These are phyloP conservation scores for Periplaneta americana DNA, from an alignment of 1,140 invertebrate species.

Conservation along the genomic window DNA sequence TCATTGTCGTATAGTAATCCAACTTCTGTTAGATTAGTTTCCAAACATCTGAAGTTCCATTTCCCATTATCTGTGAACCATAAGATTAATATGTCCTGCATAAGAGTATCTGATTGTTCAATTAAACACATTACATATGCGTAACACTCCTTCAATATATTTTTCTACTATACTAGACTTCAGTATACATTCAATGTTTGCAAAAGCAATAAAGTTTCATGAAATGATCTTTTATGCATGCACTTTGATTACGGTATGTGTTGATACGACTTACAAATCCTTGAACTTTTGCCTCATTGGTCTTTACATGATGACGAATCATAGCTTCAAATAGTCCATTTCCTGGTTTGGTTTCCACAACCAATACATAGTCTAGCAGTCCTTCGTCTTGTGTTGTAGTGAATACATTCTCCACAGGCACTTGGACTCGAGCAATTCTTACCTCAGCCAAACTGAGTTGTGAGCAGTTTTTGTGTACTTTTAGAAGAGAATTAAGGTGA, in stretches of 20 bases:
- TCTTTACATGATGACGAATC: conserved; percentile 35
- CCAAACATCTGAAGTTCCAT: no score
- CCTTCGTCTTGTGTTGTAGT: neutral
- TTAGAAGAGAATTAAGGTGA: no score
- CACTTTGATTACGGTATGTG: conserved; percentile 70
- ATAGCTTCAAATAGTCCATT: conserved; percentile 72
- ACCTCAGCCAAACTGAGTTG: conserved; percentile 45
- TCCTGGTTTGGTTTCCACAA: conserved; percentile 59
- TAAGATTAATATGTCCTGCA: no score
- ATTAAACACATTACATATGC: no score
- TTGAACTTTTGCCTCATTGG: conserved; percentile 37
- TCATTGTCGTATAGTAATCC: no score
- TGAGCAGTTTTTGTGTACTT: conserved; percentile 49
- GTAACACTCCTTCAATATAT: no score
- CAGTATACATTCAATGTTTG: conserved; percentile 4
- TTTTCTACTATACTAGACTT: no score
- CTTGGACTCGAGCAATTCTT: conserved; percentile 46
- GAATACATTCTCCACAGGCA: conserved; percentile 17
- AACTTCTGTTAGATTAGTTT: no score
- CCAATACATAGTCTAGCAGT: conserved; percentile 56
- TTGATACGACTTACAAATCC: conserved; percentile 75
- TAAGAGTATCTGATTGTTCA: no score
- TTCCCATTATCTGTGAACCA: no score
- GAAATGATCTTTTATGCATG: conserved; percentile 65
- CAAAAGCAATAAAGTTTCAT: conserved; percentile 77